Conservation (phyloP, 2,113 vertebrate species). For the Todiramphus chloris region DNA sequence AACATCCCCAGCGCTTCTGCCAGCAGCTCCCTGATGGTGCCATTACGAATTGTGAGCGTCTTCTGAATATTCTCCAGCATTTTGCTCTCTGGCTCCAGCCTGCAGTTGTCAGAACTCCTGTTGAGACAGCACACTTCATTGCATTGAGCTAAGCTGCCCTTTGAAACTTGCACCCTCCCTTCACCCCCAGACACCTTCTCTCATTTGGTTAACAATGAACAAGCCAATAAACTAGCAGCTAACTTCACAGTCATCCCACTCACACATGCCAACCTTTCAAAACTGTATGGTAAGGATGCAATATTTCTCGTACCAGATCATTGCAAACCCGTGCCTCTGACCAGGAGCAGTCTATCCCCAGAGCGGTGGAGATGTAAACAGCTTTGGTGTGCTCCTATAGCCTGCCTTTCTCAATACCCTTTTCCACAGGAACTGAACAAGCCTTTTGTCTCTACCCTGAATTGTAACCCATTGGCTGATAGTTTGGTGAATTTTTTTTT, state of each 20-base stretch:
- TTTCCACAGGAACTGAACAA: background rate
- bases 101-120: fast-evolving
- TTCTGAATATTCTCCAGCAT: constrained; percentile 16
- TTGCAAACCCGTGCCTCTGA: background rate
- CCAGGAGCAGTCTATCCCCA: background rate
- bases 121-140: constrained; percentile 22
- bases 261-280: background rate
- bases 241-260: background rate
- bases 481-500: background rate
- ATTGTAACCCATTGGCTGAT: background rate
- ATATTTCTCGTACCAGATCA: background rate
- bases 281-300: background rate
- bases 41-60: constrained; percentile 28
- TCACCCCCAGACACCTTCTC: background rate
- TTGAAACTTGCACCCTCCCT: constrained; percentile 50
- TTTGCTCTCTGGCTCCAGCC: background rate
- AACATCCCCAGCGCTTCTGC: constrained; percentile 82
- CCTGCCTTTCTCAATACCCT: background rate
- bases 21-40: constrained; percentile 67
- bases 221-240: background rate
- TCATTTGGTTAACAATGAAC: constrained; percentile 61
- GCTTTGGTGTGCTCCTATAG: background rate
- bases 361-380: background rate
- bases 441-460: background rate
- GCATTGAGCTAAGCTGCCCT: constrained; percentile 4